phyloP scores from a whole-genome alignment of 2,113 vertebrate species.

The Entomyzon cyanotis region DNA sequence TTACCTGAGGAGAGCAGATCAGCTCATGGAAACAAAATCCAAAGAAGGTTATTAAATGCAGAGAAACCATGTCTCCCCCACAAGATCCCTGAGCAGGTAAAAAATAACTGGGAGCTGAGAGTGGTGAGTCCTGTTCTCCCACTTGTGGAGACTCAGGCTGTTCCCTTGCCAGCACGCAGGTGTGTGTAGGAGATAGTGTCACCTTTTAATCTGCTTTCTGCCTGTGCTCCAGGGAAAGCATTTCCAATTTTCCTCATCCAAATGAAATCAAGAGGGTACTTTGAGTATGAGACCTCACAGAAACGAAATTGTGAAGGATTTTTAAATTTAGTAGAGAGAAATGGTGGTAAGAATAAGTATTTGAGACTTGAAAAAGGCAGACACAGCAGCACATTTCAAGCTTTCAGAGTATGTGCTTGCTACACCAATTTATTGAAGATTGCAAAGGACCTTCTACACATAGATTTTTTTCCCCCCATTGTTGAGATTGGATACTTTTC shows the following conservation, averaged over 20 bases:
- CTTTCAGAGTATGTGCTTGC: not conserved
- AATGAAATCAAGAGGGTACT: not conserved
- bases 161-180: not conserved
- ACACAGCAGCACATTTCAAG: not conserved
- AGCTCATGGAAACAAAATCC: not conserved
- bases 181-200: not conserved
- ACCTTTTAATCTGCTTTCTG: not conserved
- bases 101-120: not conserved
- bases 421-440: not conserved
- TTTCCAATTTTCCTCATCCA: not conserved
- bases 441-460: not conserved
- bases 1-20: not conserved
- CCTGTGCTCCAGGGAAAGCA: not conserved
- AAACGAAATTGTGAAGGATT: not conserved
- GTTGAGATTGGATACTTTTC: not conserved
- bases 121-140: not conserved
- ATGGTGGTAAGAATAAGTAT: not conserved
- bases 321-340: not conserved
- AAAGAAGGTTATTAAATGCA: not conserved
- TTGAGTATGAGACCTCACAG: fast-evolving
- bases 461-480: not conserved
- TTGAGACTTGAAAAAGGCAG: not conserved
- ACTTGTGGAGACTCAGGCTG: not conserved
- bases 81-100: not conserved
- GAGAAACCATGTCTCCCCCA: not conserved